Evolutionary conservation across 1,140 invertebrate species (phyloP).

Genomic region (Drosophila kurseongensis): DNA sequence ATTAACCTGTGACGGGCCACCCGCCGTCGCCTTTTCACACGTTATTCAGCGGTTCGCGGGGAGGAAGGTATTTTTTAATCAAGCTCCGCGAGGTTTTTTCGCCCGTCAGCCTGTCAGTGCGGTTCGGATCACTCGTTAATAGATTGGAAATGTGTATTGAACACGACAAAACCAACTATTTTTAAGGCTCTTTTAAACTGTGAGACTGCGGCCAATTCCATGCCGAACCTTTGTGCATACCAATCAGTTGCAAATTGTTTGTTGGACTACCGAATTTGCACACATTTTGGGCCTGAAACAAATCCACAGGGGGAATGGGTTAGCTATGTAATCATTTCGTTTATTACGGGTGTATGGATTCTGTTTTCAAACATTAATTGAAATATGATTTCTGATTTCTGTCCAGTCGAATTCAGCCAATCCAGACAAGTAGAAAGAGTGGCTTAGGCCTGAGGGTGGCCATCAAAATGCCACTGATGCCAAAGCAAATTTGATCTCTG

Average conservation of each 20-base stretch:
- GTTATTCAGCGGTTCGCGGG: constrained; percentile 3
- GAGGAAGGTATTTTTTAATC: constrained; percentile 29
- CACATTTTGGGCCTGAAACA: constrained; percentile 3
- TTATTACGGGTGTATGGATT: constrained; percentile 30
- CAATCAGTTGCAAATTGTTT: constrained; percentile 35
- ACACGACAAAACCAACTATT: constrained; percentile 11
- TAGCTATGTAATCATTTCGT: constrained; percentile 36
- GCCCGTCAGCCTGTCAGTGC: constrained; percentile 9
- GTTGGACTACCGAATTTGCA: constrained; percentile 12
- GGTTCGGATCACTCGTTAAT: constrained; percentile 28
- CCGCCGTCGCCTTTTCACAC: constrained; percentile 23
- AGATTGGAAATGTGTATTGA: constrained; percentile 47
- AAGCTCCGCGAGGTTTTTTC: constrained; percentile 13
- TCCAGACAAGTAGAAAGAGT: neutral
- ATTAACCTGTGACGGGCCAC: constrained; percentile 71
- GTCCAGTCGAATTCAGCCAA: constrained; percentile 7
- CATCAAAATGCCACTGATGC: constrained; percentile 12
- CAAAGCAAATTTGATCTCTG: constrained; percentile 60
- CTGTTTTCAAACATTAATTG: constrained; percentile 61
- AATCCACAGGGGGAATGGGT: neutral
- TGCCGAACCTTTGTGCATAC: constrained; percentile 9
- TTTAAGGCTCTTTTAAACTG: constrained; percentile 9
- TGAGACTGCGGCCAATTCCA: constrained; percentile 10
- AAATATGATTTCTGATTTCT: constrained; percentile 69
- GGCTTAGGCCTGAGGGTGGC: neutral